phyloP scores from a whole-genome alignment of 2,797 vertebrate species.

The Tokudaia tokunoshimensis region DNA sequence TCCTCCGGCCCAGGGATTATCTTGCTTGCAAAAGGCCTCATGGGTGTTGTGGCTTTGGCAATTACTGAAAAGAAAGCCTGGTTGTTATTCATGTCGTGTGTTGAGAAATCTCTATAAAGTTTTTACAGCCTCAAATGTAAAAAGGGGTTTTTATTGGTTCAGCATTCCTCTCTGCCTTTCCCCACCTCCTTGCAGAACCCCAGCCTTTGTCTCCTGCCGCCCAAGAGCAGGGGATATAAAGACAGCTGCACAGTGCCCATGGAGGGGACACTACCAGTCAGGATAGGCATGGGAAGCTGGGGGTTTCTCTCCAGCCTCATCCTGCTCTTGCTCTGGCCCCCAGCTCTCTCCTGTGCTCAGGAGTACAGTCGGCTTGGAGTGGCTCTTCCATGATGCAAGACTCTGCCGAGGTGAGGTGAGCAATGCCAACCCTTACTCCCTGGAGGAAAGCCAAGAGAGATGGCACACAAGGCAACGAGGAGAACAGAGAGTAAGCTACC shows the following conservation, averaged over 20 bases:
- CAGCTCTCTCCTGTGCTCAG: accelerated
- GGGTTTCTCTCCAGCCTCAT: neutral
- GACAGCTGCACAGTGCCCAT: accelerated
- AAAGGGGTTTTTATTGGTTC: slow-evolving; percentile 71
- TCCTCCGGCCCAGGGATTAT: neutral
- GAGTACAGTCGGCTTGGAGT: accelerated
- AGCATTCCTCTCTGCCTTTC: neutral
- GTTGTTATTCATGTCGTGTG: slow-evolving; percentile 57
- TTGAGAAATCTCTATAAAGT: slow-evolving; percentile 74
- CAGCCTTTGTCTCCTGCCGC: accelerated
- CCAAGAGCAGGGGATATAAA: neutral
- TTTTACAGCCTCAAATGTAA: slow-evolving; percentile 62
- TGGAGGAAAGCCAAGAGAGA: neutral
- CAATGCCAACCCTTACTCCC: accelerated
- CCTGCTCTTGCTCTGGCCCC: accelerated
- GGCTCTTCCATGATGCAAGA: neutral
- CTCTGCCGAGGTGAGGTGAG: neutral
- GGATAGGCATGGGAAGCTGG: accelerated
- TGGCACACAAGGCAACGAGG: too few relatives aligned
- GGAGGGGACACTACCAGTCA: neutral
- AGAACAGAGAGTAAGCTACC: accelerated
- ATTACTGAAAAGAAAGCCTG: slow-evolving; percentile 65
- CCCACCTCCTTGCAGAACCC: neutral
- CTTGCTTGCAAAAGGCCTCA: neutral
- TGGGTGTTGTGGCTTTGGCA: slow-evolving; percentile 55